A percentile compares a stretch with the other conserved stretches of the same genome.
phyloP scores from a whole-genome alignment of 2,797 vertebrate genomes.

The Oreochromis grahami region DNA sequence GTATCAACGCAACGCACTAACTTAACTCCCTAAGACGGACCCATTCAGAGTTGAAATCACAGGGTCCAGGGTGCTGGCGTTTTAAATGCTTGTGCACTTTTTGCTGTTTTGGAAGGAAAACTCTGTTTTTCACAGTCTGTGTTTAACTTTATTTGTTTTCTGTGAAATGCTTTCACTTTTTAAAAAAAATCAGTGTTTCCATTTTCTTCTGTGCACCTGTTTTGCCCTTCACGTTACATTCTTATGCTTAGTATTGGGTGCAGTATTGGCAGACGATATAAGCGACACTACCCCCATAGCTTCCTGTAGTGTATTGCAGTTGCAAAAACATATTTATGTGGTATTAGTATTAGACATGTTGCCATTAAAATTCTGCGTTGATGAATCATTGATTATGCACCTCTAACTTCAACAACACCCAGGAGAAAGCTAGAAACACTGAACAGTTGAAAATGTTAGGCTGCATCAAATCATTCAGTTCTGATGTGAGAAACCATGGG shows the following conservation, averaged over 20 bases:
- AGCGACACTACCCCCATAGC: not conserved
- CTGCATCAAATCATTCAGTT: too few species aligned
- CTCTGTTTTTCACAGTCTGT: not conserved
- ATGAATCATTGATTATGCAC: too few species aligned
- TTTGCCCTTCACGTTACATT: not conserved
- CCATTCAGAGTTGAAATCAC: not conserved
- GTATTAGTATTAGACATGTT: too few species aligned
- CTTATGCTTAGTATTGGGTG: not conserved
- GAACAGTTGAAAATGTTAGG: too few species aligned
- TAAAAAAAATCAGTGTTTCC: not conserved
- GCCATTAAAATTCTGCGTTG: too few species aligned
- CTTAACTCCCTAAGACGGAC: not conserved
- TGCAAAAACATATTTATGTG: not conserved
- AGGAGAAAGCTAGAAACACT: too few species aligned
- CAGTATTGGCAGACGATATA: not conserved
- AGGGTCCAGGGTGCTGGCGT: not conserved
- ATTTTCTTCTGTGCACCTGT: not conserved
- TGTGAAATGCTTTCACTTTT: not conserved
- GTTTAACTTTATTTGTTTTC: not conserved
- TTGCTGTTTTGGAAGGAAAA: not conserved
- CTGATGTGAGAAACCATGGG: too few species aligned
- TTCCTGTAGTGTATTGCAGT: not conserved
- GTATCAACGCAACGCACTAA: not conserved
- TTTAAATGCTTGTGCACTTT: not conserved
- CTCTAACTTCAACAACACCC: too few species aligned